Evolutionary conservation across 2,113 vertebrate species (phyloP).

Genomic region (Pterophyllum scalare): DNA sequence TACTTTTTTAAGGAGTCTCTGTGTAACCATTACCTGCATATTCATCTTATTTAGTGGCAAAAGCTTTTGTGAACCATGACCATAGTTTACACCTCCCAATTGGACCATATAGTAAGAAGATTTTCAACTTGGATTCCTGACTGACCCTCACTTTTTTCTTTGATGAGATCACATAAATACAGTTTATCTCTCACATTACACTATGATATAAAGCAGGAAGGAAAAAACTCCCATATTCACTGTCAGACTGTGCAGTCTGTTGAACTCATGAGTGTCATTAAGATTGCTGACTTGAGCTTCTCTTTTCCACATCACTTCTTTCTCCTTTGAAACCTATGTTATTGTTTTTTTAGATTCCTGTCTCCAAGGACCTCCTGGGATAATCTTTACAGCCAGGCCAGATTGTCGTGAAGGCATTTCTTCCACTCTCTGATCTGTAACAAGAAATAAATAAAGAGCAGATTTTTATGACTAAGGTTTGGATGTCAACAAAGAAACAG

Average conservation of each 20-base stretch:
- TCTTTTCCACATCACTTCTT: background rate
- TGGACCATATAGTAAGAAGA: constrained; percentile 25
- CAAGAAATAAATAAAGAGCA: constrained; percentile 53
- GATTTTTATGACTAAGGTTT: constrained; percentile 45
- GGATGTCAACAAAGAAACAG: constrained; percentile 35
- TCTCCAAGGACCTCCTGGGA: constrained; percentile 34
- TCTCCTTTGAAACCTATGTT: constrained; percentile 11
- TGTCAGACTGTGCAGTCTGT: constrained; percentile 19
- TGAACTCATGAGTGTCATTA: background rate
- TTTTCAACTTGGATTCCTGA: constrained; percentile 44
- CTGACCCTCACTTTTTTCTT: constrained; percentile 15
- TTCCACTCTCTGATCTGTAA: constrained; percentile 35
- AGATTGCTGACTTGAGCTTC: background rate
- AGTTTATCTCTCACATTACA: constrained; percentile 4
- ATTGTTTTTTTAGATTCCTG: background rate
- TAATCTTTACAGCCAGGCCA: constrained; percentile 41
- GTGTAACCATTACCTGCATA: constrained; percentile 15
- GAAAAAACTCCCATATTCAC: constrained; percentile 16
- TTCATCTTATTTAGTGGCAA: constrained; percentile 21
- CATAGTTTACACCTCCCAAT: constrained; percentile 52
- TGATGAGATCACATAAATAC: constrained; percentile 12
- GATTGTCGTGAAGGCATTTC: constrained; percentile 35
- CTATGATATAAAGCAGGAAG: constrained; percentile 37
- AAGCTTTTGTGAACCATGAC: background rate
- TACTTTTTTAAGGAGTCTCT: background rate